Conservation (phyloP, 2,797 vertebrate genomes). For the Eutrigla gurnardus region DNA sequence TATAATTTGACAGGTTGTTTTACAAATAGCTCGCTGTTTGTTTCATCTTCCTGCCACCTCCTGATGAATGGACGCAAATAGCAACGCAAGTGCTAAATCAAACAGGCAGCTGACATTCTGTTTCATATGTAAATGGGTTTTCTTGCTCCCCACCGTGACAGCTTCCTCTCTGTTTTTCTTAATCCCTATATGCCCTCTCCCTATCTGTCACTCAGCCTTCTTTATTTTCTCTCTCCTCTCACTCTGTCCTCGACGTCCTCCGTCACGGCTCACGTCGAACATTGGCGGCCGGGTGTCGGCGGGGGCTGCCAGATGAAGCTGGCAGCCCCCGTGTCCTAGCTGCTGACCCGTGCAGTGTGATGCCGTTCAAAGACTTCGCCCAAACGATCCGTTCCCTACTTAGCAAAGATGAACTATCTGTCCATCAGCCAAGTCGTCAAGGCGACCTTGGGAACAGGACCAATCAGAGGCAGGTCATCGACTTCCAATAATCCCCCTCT, state of each 20-base stretch:
- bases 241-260: conserved; percentile 19
- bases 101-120: conserved; percentile 32
- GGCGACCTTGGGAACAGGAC: conserved; percentile 63
- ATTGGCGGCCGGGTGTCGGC: background rate
- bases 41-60: conserved; percentile 19
- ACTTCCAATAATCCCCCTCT: conserved; percentile 65
- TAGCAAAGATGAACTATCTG: conserved; percentile 44
- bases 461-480: conserved; percentile 52
- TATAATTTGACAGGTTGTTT: conserved; percentile 16
- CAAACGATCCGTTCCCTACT: conserved; percentile 26
- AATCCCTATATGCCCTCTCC: conserved; percentile 11
- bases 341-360: conserved; percentile 77
- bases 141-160: background rate
- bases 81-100: conserved; percentile 21
- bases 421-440: conserved; percentile 43
- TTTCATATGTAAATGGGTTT: conserved; percentile 42
- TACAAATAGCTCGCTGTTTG: conserved; percentile 7
- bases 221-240: conserved; percentile 16
- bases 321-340: conserved; percentile 1
- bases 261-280: conserved; percentile 15
- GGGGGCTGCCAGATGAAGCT: conserved; percentile 29
- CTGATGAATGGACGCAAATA: conserved; percentile 30
- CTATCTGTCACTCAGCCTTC: conserved; percentile 19
- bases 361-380: conserved; percentile 27
- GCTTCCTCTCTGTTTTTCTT: conserved; percentile 10